phyloP scores from a whole-genome alignment of 2,113 vertebrate species.

The Benitochromis conjunctus region DNA sequence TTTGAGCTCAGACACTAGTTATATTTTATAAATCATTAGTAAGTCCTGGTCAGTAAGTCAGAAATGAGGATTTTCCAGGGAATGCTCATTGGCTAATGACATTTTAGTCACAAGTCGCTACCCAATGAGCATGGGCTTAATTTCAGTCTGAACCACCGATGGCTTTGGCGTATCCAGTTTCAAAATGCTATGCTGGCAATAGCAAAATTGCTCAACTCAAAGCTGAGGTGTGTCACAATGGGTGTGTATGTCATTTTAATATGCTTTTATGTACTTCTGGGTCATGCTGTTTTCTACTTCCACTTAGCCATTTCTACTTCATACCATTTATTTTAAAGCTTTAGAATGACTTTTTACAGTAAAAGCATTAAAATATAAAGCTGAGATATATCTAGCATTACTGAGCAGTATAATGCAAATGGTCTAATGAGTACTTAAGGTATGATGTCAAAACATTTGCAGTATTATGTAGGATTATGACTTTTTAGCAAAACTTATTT shows the following conservation, averaged over 20 bases:
- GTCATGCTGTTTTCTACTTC: neutral
- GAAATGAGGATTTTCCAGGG: neutral
- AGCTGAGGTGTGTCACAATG: neutral
- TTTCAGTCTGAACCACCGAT: neutral
- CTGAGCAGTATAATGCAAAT: neutral
- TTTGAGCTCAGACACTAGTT: neutral
- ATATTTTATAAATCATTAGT: neutral
- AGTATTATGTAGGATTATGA: neutral
- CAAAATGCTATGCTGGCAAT: neutral
- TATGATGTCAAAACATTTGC: neutral
- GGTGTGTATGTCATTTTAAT: fast-evolving
- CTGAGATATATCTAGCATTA: neutral
- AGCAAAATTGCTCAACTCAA: neutral
- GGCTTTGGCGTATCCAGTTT: neutral
- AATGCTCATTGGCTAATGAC: neutral
- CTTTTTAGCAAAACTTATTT: neutral
- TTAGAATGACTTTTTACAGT: neutral
- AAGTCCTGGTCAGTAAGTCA: neutral
- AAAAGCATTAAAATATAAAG: neutral
- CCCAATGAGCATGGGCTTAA: neutral
- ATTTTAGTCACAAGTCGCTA: neutral
- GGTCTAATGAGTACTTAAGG: neutral
- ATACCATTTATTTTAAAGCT: neutral
- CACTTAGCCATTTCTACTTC: neutral
- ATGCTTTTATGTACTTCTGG: neutral